Conservation (phyloP, 2,888 invertebrate genomes). For the Polia nebulosa region DNA sequence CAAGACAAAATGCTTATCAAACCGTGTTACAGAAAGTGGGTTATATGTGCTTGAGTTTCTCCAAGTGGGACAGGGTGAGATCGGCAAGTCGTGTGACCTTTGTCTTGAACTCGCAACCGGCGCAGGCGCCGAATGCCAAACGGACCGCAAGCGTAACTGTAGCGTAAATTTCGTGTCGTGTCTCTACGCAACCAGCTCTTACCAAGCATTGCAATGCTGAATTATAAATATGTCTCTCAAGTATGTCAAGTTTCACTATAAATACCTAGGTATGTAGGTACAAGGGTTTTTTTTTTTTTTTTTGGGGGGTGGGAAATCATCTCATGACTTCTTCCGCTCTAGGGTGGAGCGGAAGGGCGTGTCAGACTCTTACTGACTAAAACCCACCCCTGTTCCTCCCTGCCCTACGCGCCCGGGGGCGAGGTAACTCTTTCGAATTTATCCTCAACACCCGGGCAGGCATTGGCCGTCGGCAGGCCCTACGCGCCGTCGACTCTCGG, state of each 20-base stretch:
- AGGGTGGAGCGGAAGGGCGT: no score
- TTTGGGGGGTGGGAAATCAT: no score
- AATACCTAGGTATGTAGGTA: background rate
- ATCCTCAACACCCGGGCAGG: no score
- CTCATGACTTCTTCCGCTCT: no score
- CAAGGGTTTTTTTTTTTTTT: no score
- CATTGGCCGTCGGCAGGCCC: no score
- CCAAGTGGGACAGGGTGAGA: slow-evolving; percentile 44
- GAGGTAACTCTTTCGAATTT: no score
- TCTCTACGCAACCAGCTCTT: slow-evolving; percentile 39
- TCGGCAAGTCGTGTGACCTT: slow-evolving; percentile 56
- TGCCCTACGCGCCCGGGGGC: no score
- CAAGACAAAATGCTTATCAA: background rate
- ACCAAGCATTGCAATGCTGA: slow-evolving; percentile 10
- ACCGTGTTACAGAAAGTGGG: background rate
- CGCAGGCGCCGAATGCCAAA: slow-evolving; percentile 50
- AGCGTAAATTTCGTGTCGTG: slow-evolving; percentile 47
- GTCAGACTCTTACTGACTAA: no score
- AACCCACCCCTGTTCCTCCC: no score
- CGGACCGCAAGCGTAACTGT: slow-evolving; percentile 63
- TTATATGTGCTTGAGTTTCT: slow-evolving; percentile 44
- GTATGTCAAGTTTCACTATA: slow-evolving; percentile 32
- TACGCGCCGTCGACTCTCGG: no score
- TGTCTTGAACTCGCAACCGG: slow-evolving; percentile 56
- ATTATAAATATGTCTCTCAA: slow-evolving; percentile 13